Percentiles rank a stretch among this genome's conserved stretches.
These are phyloP conservation scores for Chlamydotis undulata DNA, from an alignment of 2,113 vertebrate genomes.

Conservation along the genomic window DNA sequence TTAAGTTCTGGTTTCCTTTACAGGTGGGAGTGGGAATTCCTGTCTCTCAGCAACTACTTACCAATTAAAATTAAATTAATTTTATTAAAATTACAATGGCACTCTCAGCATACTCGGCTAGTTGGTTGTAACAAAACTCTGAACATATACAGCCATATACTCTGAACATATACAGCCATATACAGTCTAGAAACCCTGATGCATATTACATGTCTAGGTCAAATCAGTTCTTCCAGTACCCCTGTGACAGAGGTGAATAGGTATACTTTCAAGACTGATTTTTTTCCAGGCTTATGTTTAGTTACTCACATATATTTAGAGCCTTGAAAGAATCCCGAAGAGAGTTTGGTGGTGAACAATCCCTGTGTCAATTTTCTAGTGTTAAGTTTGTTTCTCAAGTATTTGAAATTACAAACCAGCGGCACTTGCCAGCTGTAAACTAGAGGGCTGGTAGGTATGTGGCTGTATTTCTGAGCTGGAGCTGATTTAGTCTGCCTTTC, in stretches of 20 bases:
- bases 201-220: background rate
- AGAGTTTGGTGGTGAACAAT: background rate
- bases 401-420: background rate
- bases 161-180: background rate
- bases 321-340: background rate
- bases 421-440: background rate
- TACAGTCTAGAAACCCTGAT: background rate
- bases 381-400: background rate
- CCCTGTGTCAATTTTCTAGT: background rate
- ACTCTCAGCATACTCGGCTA: background rate
- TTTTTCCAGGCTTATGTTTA: background rate
- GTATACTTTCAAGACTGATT: background rate
- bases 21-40: background rate
- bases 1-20: constrained; percentile 1
- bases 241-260: background rate
- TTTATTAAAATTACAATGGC: constrained; percentile 6
- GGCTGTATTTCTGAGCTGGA: background rate
- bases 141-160: background rate
- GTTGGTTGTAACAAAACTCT: background rate
- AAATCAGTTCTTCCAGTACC: background rate
- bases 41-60: constrained; percentile 42
- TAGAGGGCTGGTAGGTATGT: background rate
- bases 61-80: constrained; percentile 37
- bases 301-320: background rate
- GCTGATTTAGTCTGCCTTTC: background rate